Conservation (phyloP, 2,888 invertebrate species). For the Seira ritae region DNA sequence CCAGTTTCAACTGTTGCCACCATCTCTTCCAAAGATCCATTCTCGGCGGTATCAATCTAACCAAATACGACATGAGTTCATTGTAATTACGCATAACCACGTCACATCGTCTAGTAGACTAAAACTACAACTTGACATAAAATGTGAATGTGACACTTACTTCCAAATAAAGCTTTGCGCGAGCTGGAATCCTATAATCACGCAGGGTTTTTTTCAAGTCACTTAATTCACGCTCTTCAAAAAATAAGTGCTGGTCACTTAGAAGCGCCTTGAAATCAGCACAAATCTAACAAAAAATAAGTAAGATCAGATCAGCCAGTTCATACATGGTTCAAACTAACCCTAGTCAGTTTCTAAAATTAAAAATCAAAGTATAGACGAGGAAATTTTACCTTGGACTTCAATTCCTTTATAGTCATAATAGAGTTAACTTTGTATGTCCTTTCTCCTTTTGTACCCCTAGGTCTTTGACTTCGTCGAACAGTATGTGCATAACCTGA, state of each 20-base stretch:
- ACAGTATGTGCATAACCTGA: slow-evolving; percentile 34
- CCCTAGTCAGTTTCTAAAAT: too few relatives aligned
- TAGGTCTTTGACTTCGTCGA: slow-evolving; percentile 75
- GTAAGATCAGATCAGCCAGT: slow-evolving; percentile 1
- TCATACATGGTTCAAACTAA: too few relatives aligned
- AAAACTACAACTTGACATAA: not conserved
- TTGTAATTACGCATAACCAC: too few relatives aligned
- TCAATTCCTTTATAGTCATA: slow-evolving; percentile 76
- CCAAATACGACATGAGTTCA: slow-evolving; percentile 12
- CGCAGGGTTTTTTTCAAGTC: slow-evolving; percentile 40
- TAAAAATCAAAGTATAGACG: slow-evolving; percentile 65
- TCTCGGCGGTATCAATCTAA: slow-evolving; percentile 63
- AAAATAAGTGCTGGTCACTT: slow-evolving; percentile 65
- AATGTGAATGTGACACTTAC: slow-evolving; percentile 37
- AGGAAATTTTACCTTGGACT: too few relatives aligned
- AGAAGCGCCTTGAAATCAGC: slow-evolving; percentile 60
- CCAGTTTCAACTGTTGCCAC: slow-evolving; percentile 64
- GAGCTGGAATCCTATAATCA: slow-evolving; percentile 46
- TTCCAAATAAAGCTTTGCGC: slow-evolving; percentile 56
- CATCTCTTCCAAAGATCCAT: slow-evolving; percentile 55
- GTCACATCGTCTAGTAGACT: not conserved
- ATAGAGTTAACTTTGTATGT: slow-evolving; percentile 75
- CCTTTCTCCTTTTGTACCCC: slow-evolving; percentile 75
- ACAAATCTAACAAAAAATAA: slow-evolving; percentile 41
- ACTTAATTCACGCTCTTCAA: slow-evolving; percentile 20